Evolutionary conservation across 2,797 vertebrate species (phyloP), one percentile per base, ranked within the genome.

Genomic region (Cyclura pinguis): DNA sequence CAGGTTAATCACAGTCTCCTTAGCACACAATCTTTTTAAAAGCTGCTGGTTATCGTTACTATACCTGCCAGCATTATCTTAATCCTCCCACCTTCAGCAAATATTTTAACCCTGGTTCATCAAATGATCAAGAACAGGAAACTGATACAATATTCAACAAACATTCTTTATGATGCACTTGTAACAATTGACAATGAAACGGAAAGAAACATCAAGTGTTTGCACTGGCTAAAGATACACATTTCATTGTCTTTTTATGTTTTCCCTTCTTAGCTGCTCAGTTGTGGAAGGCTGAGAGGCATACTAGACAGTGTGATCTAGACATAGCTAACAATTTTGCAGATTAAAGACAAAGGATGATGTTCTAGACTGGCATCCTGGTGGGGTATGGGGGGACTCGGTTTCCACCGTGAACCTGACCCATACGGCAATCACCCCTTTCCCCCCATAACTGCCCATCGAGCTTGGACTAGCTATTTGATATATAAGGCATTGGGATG

Each of bases 1-100:
- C 42, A 42, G 64, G 50, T 73, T 88, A 88, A 64, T 84, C 88
- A 77, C 86, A 80, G 29, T 52, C 2, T 64, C n/a, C n/a, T 10
- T 22, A 85, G 13, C 8, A 67, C n/a, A 69, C 27, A 18, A 6
- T 84, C 38, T 50, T 67, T n/a, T 87, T 64, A 50, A 78, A 69
- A 77, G 57, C 47, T 84, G 32, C 32, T 78, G 57, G 73, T 67
- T 38, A 84, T 85, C 14, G 16, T 78, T 80, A 20, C 59, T 22
- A n/a, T 67, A 67, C 3, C 35, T 87, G 57, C 57, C 57, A 50
- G 8, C 38, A 32, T 24, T 59, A 27, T 80, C 42, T 35, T 35
- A 67, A 87, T 67, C 20, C 38, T 14, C 42, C 35, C 24, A 38
- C 10, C 1, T 27, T 67, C 4, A 16, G 38, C 9, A 57, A 85